phyloP scores from a whole-genome alignment of 2,797 vertebrate species.

The Petrocephalus sullivani region DNA sequence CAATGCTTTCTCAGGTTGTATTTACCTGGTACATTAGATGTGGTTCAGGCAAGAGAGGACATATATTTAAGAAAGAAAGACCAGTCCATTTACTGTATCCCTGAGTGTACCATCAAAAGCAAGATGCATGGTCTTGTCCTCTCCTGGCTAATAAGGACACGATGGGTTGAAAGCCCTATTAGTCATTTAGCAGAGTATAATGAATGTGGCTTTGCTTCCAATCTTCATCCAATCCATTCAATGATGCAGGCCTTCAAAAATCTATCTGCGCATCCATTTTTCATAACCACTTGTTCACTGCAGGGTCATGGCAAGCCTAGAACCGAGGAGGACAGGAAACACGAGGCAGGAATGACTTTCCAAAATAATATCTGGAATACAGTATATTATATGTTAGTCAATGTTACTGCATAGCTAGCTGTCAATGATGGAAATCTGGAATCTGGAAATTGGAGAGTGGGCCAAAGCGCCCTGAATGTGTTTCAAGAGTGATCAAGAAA shows the following conservation, averaged over 20 bases:
- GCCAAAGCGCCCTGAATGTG: background rate
- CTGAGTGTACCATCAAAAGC: background rate
- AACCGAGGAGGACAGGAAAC: background rate
- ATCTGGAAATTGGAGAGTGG: background rate
- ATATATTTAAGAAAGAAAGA: background rate
- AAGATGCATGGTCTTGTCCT: background rate
- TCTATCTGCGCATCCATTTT: background rate
- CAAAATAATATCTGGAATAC: background rate
- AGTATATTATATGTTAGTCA: background rate
- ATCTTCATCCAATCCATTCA: background rate
- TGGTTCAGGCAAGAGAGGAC: background rate
- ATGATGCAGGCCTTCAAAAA: background rate
- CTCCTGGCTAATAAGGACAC: background rate
- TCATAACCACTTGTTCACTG: background rate
- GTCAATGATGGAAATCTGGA: background rate
- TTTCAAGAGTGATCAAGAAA: background rate
- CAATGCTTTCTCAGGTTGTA: background rate
- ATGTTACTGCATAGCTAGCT: background rate
- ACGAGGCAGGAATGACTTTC: background rate
- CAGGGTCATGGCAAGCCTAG: background rate
- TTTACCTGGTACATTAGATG: background rate
- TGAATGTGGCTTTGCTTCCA: background rate
- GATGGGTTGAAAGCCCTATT: background rate
- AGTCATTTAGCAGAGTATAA: background rate
- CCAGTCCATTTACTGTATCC: background rate